Evolutionary conservation across 2,797 vertebrate species (phyloP).

Genomic region (Hippoglossus hippoglossus): DNA sequence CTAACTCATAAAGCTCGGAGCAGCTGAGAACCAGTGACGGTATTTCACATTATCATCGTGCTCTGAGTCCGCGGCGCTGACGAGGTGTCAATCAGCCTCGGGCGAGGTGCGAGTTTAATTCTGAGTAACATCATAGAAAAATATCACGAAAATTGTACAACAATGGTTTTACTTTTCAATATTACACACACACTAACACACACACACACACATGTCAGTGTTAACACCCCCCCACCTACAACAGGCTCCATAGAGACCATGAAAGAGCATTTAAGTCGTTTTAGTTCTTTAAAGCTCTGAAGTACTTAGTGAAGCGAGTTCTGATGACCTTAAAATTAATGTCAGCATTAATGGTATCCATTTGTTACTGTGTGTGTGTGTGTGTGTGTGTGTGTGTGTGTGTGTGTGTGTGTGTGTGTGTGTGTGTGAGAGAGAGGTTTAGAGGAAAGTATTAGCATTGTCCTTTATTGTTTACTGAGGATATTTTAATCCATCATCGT

Average conservation of each 20-base stretch:
- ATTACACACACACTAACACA: no score
- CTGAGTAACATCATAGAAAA: no score
- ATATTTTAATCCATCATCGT: constrained; percentile 33
- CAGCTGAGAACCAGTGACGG: no score
- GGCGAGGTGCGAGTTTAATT: no score
- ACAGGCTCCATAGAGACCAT: constrained; percentile 20
- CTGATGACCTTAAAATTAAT: constrained; percentile 45
- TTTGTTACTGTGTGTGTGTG: not conserved
- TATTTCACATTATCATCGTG: no score
- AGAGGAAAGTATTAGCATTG: constrained; percentile 11
- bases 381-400: constrained; percentile 9
- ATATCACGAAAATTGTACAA: no score
- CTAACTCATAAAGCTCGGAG: no score
- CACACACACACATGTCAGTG: not conserved
- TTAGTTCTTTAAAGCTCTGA: constrained; percentile 49
- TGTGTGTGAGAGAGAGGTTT: not conserved
- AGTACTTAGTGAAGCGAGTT: constrained; percentile 28
- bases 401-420: constrained; percentile 28
- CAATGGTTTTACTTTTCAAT: no score
- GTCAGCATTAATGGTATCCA: constrained; percentile 24
- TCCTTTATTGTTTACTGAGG: constrained; percentile 37
- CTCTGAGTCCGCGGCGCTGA: no score
- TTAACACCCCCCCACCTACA: no score
- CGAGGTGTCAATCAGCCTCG: no score
- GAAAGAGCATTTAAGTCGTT: constrained; percentile 33